Evolutionary conservation across 1,140 invertebrate genomes (phyloP).

Genomic region (Hyposmocoma kahamanoa): DNA sequence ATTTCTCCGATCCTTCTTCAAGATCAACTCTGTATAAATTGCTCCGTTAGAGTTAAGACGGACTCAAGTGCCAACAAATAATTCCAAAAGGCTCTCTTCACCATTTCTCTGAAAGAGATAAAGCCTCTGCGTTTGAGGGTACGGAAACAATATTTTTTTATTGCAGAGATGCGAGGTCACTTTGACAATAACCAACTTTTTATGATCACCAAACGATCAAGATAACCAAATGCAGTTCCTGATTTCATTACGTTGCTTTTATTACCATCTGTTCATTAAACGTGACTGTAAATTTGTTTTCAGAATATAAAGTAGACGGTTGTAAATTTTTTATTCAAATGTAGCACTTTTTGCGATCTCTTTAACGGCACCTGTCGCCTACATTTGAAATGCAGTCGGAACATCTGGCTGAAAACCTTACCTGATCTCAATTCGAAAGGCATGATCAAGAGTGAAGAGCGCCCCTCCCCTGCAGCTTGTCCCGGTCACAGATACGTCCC

Average conservation of each 20-base stretch:
- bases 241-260: not conserved
- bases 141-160: not conserved
- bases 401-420: slow-evolving; percentile 34
- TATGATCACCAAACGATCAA: not conserved
- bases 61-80: too few species aligned
- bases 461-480: slow-evolving; percentile 42
- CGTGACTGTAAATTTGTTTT: too few species aligned
- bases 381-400: too few species aligned
- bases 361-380: not conserved
- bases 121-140: too few species aligned
- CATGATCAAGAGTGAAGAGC: slow-evolving; percentile 56
- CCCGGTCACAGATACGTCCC: slow-evolving; percentile 41
- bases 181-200: not conserved
- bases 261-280: not conserved
- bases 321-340: too few species aligned
- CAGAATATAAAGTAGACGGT: too few species aligned
- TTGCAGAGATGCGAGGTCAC: not conserved
- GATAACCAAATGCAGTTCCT: not conserved
- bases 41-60: too few species aligned
- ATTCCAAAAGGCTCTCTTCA: too few species aligned
- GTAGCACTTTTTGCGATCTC: too few species aligned
- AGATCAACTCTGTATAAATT: too few species aligned
- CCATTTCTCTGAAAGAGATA: too few species aligned
- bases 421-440: slow-evolving; percentile 67
- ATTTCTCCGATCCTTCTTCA: too few species aligned